Evolutionary conservation across 35 echinoderm and acorn worm species (phyloP), one percentile per base, ranked within the genome.

Genomic region (Patiria miniata): DNA sequence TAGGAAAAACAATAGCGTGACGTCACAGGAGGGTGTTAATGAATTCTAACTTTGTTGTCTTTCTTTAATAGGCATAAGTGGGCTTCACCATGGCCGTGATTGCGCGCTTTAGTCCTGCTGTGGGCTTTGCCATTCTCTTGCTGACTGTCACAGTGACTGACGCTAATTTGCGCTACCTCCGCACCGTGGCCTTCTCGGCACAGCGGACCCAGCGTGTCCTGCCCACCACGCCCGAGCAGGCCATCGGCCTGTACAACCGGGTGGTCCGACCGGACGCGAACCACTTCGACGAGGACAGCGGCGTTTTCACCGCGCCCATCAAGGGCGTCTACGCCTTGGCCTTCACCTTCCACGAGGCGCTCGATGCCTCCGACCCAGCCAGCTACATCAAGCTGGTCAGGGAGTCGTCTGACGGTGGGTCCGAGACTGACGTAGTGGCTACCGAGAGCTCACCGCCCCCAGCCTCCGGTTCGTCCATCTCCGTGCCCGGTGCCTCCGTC

Each of bases 291-390:
- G 2, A 18, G 29, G 65, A 7, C 34, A 26, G 26, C 8, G 59
- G 32, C 30, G 40, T 86, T 7, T 42, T 68, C 68, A 30, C 83
- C 52, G 65, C 29, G 14, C 85, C 85, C 8, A 19, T 87, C 2
- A 51, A 79, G 18, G 85, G 76, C 39, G 85, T 87, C 69, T 87
- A 87, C 85, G 69, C 69, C 44, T 79, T 87, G 44, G 76, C 77
- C 39, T 87, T 78, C 47, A 79, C 22, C 68, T 87, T 87, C 44
- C 65, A 73, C 65, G 19, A 73, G 65, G 0, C 0, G 0, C 52
- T 77, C 39, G 26, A 8, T 18, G 78, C 15, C 1, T 36, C 39
- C 26, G 42, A 12, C 36, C 15, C 18, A 12, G 33, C 38, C 18
- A 87, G 68, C 3, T 28, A 3, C 16, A 36, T 87, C 40, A 36